A percentile compares a stretch with the other conserved stretches of the same genome.
Conservation (phyloP, 2,888 invertebrate species). For the Nomada fabriciana region DNA sequence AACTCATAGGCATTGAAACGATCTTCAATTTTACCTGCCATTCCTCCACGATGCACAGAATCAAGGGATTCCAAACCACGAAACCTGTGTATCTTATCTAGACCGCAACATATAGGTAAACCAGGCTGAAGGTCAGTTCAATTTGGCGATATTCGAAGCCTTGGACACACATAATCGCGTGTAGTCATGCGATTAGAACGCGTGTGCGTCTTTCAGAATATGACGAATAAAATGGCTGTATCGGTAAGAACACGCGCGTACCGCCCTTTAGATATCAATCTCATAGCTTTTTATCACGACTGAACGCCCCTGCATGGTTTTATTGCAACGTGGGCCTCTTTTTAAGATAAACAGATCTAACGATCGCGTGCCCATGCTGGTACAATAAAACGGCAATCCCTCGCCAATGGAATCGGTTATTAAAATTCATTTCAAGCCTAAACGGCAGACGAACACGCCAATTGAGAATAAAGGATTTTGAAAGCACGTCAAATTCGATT, state of each 20-base stretch:
- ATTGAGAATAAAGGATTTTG: not conserved
- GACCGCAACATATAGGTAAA: not conserved
- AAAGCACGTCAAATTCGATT: not conserved
- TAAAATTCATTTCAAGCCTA: conserved; percentile 1
- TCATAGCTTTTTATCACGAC: conserved; percentile 41
- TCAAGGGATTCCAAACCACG: conserved; percentile 11
- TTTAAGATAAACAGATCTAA: conserved; percentile 38
- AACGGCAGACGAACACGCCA: conserved; percentile 31
- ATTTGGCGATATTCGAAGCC: conserved; percentile 32
- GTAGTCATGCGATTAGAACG: conserved; percentile 56
- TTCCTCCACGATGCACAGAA: conserved; percentile 3
- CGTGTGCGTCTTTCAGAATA: conserved; percentile 60
- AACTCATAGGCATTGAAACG: not conserved
- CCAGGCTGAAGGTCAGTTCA: conserved; percentile 36
- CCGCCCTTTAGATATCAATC: conserved; percentile 58
- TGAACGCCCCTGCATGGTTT: conserved; percentile 39
- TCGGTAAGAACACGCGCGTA: conserved; percentile 46
- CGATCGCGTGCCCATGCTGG: conserved; percentile 34
- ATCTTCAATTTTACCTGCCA: not conserved
- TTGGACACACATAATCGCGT: conserved; percentile 68
- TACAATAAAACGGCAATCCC: conserved; percentile 36
- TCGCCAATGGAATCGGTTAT: conserved; percentile 15
- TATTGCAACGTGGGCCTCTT: conserved; percentile 37
- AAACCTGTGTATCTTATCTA: conserved; percentile 16
- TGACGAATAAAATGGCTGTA: conserved; percentile 53